Evolutionary conservation across 2,113 vertebrate species (phyloP), one percentile per base, ranked within the genome.

Genomic region (Ranitomeya variabilis): DNA sequence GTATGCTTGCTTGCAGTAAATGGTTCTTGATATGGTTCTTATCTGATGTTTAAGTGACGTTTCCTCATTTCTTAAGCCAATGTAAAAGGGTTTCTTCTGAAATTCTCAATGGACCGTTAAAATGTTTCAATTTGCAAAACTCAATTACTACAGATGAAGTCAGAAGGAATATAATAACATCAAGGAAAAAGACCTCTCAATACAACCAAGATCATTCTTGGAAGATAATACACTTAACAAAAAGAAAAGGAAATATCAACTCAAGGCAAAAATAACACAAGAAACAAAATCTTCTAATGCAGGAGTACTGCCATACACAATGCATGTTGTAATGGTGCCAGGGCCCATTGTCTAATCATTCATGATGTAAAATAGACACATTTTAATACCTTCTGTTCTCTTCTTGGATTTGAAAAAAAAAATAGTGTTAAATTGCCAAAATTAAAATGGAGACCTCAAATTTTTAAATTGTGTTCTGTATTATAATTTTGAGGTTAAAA

Each of bases 81-180:
- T 51, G 85, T 86, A 78, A 62, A 60, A 37, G 76, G 57, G 55
- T 73, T 26, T 64, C 62, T 23, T 23, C 45, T 67, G 60, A 79
- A 64, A 67, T 31, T 23, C 85, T 78, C 74, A 52, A 54, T 14
- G 76, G 85, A 87, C 60, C 21, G n/a, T 79, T 79, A 79, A 86
- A 87, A 69, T 66, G 62, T 87, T 87, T 80, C 85, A 80, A 79
- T 87, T 80, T 87, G 60, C 51, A 37, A 80, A 87, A 87, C 85
- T 87, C 85, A 87, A 87, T 87, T 87, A 87, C 76, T 26, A 62
- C 6, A 77, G 85, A 66, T 79, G 85, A 67, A 66, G 60, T 59
- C 62, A 87, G 74, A 67, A 79, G 37, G 19, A 69, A 87, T 51
- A 67, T 87, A 87, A 87, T 87, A 87, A 80, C 85, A 79, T 87